These are phyloP conservation scores for Nemotelus nigrinus DNA, from an alignment of 2,888 invertebrate species.

Conservation along the genomic window DNA sequence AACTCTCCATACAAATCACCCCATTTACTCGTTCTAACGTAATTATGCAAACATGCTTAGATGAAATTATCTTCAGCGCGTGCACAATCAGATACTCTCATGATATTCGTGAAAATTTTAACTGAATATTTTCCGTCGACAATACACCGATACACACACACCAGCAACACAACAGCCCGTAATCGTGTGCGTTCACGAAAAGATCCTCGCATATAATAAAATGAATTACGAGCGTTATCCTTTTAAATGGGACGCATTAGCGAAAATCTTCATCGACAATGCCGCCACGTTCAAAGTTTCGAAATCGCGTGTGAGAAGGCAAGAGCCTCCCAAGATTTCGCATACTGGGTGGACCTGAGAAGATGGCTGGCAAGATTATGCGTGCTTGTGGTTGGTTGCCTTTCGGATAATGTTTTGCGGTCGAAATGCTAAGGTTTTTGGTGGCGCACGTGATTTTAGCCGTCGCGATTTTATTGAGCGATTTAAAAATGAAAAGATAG, in stretches of 20 bases:
- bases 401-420: no score
- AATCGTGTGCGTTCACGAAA: constrained; percentile 12
- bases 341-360: neutral
- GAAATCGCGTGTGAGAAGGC: neutral
- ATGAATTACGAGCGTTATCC: constrained; percentile 35
- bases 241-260: constrained; percentile 36
- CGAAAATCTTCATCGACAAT: constrained; percentile 25
- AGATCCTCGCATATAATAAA: neutral
- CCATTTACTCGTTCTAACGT: constrained; percentile 19
- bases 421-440: neutral
- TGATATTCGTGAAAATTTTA: neutral
- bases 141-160: neutral
- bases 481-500: constrained; percentile 35
- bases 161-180: neutral
- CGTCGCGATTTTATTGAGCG: constrained; percentile 32
- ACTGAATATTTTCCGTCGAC: neutral
- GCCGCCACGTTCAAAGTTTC: neutral
- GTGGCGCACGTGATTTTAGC: constrained; percentile 22
- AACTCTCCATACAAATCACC: constrained; percentile 11
- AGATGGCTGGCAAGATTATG: neutral
- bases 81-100: neutral
- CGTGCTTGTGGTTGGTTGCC: neutral
- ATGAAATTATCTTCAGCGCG: constrained; percentile 24
- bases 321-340: neutral
- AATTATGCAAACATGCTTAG: constrained; percentile 7